phyloP scores from a whole-genome alignment of 2,888 invertebrate genomes.

The Halictus quadricinctus region DNA sequence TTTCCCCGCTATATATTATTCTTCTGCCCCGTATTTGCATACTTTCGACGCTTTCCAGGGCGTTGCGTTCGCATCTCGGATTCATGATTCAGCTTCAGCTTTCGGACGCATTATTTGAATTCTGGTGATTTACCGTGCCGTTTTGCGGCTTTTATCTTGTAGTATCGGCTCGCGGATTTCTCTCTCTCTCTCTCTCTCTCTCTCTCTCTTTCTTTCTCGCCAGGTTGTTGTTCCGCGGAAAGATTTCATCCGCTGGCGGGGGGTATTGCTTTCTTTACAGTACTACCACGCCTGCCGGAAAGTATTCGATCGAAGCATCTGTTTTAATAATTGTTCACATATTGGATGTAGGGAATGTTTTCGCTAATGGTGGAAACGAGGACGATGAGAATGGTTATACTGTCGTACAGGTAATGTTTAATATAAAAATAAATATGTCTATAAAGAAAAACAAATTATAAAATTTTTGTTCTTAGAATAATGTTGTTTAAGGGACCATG shows the following conservation, averaged over 20 bases:
- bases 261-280: background rate
- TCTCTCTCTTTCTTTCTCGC: background rate
- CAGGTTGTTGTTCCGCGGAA: background rate
- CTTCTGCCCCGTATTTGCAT: constrained; percentile 40
- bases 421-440: background rate
- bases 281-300: background rate
- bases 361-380: background rate
- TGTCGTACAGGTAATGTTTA: background rate
- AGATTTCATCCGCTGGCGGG: background rate
- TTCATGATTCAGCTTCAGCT: background rate
- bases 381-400: background rate
- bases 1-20: constrained; percentile 43
- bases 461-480: too few species aligned
- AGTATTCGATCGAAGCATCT: background rate
- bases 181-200: background rate
- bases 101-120: constrained; percentile 31
- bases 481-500: too few species aligned
- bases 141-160: constrained; percentile 19
- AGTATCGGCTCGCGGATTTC: background rate
- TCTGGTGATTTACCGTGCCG: constrained; percentile 29
- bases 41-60: constrained; percentile 33
- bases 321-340: background rate
- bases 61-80: background rate
- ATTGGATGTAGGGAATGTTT: background rate
- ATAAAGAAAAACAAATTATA: too few species aligned